Evolutionary conservation across 2,113 vertebrate species (phyloP).

Genomic region (Rynchops niger): DNA sequence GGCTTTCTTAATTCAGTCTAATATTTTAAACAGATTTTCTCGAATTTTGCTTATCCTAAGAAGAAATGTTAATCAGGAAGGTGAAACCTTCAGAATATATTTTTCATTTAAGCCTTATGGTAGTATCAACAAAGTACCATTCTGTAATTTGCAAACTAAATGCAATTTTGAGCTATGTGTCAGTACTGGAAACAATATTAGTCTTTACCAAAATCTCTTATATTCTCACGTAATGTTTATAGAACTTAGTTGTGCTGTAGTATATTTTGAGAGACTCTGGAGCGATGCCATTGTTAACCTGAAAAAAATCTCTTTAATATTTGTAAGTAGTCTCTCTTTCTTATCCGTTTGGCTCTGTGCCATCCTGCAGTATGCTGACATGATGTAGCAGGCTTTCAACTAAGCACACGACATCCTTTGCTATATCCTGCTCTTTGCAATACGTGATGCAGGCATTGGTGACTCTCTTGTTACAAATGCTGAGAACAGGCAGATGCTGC

Average conservation of each 20-base stretch:
- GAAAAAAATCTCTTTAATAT: conserved; percentile 1
- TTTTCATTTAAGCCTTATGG: not conserved
- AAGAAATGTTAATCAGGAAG: not conserved
- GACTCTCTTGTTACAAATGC: not conserved
- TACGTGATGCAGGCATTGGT: not conserved
- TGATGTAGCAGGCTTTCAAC: not conserved
- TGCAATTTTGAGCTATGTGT: not conserved
- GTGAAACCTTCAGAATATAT: not conserved
- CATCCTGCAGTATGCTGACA: not conserved
- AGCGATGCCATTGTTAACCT: not conserved
- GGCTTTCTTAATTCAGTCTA: not conserved
- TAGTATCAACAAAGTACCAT: not conserved
- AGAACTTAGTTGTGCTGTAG: not conserved
- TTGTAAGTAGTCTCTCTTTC: not conserved
- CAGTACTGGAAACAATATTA: not conserved
- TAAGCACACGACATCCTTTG: not conserved
- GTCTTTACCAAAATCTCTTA: not conserved
- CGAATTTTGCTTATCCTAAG: not conserved
- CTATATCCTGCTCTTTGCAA: not conserved
- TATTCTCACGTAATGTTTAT: not conserved
- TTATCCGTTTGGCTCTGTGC: not conserved
- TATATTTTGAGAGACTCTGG: not conserved
- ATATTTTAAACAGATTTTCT: not conserved
- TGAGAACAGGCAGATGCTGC: not conserved
- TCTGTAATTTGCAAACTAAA: not conserved